These are phyloP conservation scores for Erythrolamprus reginae DNA, from an alignment of 2,113 vertebrate species.

Conservation along the genomic window DNA sequence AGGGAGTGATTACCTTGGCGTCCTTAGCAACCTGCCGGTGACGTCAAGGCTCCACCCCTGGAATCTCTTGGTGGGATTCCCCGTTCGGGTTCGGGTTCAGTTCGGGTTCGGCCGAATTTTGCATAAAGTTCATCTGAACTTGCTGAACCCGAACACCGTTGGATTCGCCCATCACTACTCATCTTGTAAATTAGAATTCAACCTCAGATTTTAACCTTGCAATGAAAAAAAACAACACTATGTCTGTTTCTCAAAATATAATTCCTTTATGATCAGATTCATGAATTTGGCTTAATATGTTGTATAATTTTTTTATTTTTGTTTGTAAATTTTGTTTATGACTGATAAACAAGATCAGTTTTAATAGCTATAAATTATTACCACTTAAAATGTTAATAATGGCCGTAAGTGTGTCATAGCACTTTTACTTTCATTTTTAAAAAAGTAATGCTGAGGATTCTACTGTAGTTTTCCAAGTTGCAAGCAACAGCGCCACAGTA, in stretches of 20 bases:
- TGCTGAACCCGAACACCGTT: too few relatives aligned
- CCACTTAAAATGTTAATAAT: not conserved
- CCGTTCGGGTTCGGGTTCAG: too few relatives aligned
- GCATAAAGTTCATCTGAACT: too few relatives aligned
- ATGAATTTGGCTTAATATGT: not conserved
- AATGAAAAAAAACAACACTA: not conserved
- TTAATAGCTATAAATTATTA: slow-evolving; percentile 19
- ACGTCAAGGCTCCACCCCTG: too few relatives aligned
- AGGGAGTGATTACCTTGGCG: too few relatives aligned
- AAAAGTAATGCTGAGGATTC: not conserved
- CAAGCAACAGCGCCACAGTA: not conserved
- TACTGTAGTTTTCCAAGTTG: not conserved
- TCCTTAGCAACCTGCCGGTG: too few relatives aligned
- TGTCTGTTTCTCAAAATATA: not conserved
- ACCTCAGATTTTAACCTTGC: not conserved
- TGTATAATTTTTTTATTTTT: not conserved
- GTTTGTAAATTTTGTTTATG: not conserved
- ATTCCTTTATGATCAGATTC: not conserved
- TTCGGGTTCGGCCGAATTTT: too few relatives aligned
- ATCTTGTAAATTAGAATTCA: not conserved
- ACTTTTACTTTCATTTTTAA: not conserved
- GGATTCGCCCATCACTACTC: too few relatives aligned
- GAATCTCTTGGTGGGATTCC: too few relatives aligned
- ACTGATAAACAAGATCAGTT: not conserved
- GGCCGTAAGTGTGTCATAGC: not conserved